These are phyloP conservation scores for Solen grandis DNA, from an alignment of 1,140 invertebrate genomes.

Conservation along the genomic window DNA sequence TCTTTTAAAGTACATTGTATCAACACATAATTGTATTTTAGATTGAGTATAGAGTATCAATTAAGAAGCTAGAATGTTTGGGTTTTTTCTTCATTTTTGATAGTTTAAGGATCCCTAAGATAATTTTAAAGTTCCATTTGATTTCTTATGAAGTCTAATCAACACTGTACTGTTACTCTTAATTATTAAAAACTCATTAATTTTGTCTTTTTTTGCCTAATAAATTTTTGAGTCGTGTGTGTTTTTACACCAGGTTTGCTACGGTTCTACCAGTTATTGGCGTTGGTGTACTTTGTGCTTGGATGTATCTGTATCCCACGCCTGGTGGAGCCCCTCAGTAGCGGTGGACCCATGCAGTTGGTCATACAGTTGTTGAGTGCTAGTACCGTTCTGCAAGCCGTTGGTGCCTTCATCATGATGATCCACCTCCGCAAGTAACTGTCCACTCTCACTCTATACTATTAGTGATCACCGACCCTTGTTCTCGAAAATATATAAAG, in stretches of 20 bases:
- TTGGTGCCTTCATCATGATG: slow-evolving; percentile 74
- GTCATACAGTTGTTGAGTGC: slow-evolving; percentile 74
- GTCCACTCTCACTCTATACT: too few relatives aligned
- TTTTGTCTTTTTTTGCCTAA: neutral
- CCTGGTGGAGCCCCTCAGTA: slow-evolving; percentile 72
- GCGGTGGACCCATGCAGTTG: slow-evolving; percentile 78
- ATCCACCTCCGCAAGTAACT: slow-evolving; percentile 75
- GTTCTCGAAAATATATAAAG: neutral
- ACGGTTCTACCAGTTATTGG: slow-evolving; percentile 76
- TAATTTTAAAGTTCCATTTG: too few relatives aligned
- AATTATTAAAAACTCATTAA: too few relatives aligned
- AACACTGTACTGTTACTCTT: too few relatives aligned
- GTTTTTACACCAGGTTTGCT: slow-evolving; percentile 69
- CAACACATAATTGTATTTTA: too few relatives aligned
- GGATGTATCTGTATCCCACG: slow-evolving; percentile 76
- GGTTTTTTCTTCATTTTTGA: too few relatives aligned
- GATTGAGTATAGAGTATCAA: too few relatives aligned
- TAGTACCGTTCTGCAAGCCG: slow-evolving; percentile 71
- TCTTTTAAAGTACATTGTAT: too few relatives aligned
- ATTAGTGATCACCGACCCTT: too few relatives aligned
- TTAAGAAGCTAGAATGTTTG: too few relatives aligned
- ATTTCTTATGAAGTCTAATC: too few relatives aligned
- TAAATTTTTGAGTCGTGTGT: neutral
- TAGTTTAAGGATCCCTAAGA: too few relatives aligned
- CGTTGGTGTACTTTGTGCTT: slow-evolving; percentile 75